Percentiles rank a stretch among this genome's conserved stretches.
These are phyloP conservation scores for Nothoprocta perdicaria DNA, from an alignment of 2,113 vertebrate genomes.

Conservation along the genomic window DNA sequence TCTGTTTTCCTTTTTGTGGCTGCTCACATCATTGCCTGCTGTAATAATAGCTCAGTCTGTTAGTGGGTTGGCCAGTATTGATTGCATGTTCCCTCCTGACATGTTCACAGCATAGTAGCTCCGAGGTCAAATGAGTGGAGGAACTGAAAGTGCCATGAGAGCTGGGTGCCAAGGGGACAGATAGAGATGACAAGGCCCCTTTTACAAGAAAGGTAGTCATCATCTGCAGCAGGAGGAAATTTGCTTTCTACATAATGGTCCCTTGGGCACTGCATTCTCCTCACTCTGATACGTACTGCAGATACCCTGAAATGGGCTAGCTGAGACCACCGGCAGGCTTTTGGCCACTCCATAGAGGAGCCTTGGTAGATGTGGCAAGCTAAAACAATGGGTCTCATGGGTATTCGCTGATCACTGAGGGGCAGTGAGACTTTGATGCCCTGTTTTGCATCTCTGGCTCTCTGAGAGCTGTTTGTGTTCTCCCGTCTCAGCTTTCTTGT, in stretches of 20 bases:
- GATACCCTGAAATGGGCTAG: neutral
- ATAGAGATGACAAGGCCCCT: neutral
- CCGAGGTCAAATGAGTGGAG: fast-evolving
- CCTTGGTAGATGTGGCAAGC: fast-evolving
- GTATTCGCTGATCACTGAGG: neutral
- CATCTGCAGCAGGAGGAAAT: neutral
- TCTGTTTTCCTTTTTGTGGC: conserved; percentile 48
- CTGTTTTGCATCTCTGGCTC: neutral
- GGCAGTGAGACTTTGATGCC: fast-evolving
- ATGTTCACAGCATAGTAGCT: neutral
- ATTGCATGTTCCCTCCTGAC: neutral
- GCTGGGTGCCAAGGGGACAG: neutral
- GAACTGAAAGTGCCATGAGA: neutral
- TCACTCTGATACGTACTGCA: neutral
- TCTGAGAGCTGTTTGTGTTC: neutral
- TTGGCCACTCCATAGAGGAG: neutral
- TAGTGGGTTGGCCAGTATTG: neutral
- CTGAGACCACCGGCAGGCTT: neutral
- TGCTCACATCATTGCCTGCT: conserved; percentile 38
- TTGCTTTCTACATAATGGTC: neutral
- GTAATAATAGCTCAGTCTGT: conserved; percentile 1
- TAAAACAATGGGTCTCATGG: neutral
- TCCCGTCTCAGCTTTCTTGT: neutral
- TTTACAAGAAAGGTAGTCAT: neutral
- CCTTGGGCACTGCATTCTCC: neutral